Evolutionary conservation across 2,113 vertebrate species (phyloP), one percentile per base, ranked within the genome.

Genomic region (Odontophorus gujanensis): DNA sequence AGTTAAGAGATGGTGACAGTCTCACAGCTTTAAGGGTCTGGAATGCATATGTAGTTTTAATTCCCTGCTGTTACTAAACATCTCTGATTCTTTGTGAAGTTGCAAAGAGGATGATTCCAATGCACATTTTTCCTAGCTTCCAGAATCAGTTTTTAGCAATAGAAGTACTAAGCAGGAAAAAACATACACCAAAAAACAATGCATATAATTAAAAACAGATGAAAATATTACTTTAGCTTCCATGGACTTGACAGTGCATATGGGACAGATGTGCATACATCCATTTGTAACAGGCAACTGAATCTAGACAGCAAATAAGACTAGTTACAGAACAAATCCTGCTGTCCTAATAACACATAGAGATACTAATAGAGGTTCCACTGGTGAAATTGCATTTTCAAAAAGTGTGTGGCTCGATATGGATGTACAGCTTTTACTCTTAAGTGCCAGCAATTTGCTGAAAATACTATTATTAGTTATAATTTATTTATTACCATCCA

Each of bases 391-490:
- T 94, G 75, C 50, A 92, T 94, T 94, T 82, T 91, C 71, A 76
- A 76, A 92, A 91, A 79, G 42, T 58, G 55, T 85, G 73, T 66
- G 63, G 78, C 87, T 92, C 87, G 85, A 43, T 87, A 77, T 92
- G 75, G 22, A 55, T 85, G 30, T 5, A 68, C 81, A 87, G 55
- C 65, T 96, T 95, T 92, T 87, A 73, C 89, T 93, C 87, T 69
- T 73, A 93, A 92, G 74, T 92, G 84, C 85, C 75, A 93, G 47
- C 63, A 93, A 92, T 93, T 96, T 91, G 53, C 28, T 93, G 42
- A 91, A 93, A 95, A 91, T 85, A 87, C 90, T 92, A 76, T 91
- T 92, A 94, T 88, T 95, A 85, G 61, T 87, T 94, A 85, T 94
- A 92, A 93, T 94, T 91, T 77, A 94, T 84, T 95, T 93, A 96